A percentile compares a stretch with the other conserved stretches of the same genome.
Evolutionary conservation across 2,797 vertebrate species (phyloP).

Genomic region (Leontopithecus rosalia): DNA sequence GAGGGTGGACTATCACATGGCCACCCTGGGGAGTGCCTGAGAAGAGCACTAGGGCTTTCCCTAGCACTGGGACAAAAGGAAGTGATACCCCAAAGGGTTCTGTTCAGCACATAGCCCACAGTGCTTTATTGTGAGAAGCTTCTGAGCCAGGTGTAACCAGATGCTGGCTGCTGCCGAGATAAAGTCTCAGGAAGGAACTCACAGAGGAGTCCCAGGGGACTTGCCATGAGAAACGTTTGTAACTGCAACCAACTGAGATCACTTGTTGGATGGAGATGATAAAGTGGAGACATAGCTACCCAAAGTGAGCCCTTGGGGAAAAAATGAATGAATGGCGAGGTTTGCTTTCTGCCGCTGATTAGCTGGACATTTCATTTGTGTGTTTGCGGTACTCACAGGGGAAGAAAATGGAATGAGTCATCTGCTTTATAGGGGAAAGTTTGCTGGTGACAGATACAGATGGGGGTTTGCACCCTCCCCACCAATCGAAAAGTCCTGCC

Average conservation of each 20-base stretch:
- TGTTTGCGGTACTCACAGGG: neutral
- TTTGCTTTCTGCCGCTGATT: neutral
- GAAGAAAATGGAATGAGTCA: neutral
- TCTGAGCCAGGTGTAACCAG: neutral
- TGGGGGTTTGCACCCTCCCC: neutral
- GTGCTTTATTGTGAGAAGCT: neutral
- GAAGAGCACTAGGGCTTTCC: neutral
- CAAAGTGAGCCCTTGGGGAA: neutral
- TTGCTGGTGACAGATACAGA: neutral
- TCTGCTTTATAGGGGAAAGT: neutral
- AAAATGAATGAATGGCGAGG: neutral
- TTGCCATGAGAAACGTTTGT: neutral
- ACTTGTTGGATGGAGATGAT: neutral
- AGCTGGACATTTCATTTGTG: neutral
- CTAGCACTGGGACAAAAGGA: neutral
- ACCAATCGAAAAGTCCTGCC: neutral
- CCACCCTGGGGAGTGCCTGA: neutral
- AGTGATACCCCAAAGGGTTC: neutral
- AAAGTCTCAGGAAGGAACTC: neutral
- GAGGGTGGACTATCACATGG: accelerated
- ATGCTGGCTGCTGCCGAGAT: neutral
- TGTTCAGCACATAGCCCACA: accelerated
- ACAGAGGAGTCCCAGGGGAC: neutral
- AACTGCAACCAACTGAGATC: neutral
- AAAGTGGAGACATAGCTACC: accelerated